These are phyloP conservation scores for Synodontis membranacea DNA, from an alignment of 2,113 vertebrate species.

Conservation along the genomic window DNA sequence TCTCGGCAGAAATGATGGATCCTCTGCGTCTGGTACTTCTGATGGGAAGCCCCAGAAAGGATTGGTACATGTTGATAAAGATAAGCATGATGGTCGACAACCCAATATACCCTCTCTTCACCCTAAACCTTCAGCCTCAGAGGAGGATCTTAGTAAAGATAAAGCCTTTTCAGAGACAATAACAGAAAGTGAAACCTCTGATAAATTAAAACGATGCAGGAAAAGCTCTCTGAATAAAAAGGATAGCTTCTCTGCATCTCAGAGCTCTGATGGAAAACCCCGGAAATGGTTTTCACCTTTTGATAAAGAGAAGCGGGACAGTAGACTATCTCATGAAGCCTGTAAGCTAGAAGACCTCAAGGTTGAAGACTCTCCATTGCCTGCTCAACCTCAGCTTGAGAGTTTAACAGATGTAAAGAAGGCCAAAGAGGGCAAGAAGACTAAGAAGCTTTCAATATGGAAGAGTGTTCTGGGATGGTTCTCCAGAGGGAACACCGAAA, in stretches of 20 bases:
- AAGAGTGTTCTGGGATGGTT: slow-evolving; percentile 75
- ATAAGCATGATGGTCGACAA: slow-evolving; percentile 5
- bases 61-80: slow-evolving; percentile 13
- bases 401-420: slow-evolving; percentile 53
- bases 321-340: not conserved
- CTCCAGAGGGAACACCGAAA: slow-evolving; percentile 68
- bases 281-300: slow-evolving; percentile 3
- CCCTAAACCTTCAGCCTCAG: not conserved
- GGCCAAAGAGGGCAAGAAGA: slow-evolving; percentile 60
- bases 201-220: slow-evolving; percentile 25
- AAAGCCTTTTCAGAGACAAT: not conserved
- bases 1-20: not conserved
- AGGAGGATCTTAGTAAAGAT: not conserved
- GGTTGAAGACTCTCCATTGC: not conserved
- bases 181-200: slow-evolving; percentile 8
- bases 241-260: not conserved
- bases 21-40: slow-evolving; percentile 16
- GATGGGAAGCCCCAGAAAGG: slow-evolving; percentile 22
- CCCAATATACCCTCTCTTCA: slow-evolving; percentile 17
- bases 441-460: slow-evolving; percentile 66
- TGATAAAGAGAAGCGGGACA: slow-evolving; percentile 29
- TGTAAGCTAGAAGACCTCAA: not conserved
- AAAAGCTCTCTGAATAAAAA: not conserved
- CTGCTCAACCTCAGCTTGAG: not conserved
- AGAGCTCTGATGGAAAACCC: slow-evolving; percentile 7